These are phyloP conservation scores for Himalopsyche japonica DNA, from an alignment of 2,888 invertebrate genomes.

Conservation along the genomic window DNA sequence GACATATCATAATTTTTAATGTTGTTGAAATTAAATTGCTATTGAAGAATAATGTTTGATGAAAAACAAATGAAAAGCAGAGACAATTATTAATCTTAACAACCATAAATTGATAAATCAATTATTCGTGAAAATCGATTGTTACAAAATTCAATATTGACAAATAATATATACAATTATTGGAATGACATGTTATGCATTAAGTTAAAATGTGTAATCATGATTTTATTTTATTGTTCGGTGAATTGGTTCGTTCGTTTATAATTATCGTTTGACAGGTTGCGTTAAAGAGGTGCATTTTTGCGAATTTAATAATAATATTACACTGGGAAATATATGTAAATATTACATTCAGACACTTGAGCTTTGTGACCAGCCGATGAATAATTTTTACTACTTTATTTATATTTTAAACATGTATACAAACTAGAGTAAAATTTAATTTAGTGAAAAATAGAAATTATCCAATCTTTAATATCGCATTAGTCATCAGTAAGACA, in stretches of 20 bases:
- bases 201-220: constrained; percentile 16
- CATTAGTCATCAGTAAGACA: neutral
- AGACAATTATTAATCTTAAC: no score
- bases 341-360: neutral
- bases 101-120: no score
- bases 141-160: neutral
- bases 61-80: neutral
- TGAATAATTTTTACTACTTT: neutral
- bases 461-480: neutral
- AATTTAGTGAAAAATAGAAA: neutral
- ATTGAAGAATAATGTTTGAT: neutral
- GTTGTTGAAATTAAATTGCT: neutral
- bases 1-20: no score
- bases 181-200: neutral
- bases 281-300: constrained; percentile 6
- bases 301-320: neutral
- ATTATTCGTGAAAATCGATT: neutral
- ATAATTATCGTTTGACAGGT: constrained; percentile 14
- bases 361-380: neutral
- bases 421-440: neutral
- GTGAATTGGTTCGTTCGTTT: constrained; percentile 16
- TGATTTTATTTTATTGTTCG: constrained; percentile 14
- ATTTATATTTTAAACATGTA: neutral
- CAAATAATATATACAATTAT: neutral
- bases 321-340: neutral